A percentile compares a stretch with the other conserved stretches of the same genome.
phyloP scores from a whole-genome alignment of 2,113 vertebrate species.

The Nycticebus coucang region DNA sequence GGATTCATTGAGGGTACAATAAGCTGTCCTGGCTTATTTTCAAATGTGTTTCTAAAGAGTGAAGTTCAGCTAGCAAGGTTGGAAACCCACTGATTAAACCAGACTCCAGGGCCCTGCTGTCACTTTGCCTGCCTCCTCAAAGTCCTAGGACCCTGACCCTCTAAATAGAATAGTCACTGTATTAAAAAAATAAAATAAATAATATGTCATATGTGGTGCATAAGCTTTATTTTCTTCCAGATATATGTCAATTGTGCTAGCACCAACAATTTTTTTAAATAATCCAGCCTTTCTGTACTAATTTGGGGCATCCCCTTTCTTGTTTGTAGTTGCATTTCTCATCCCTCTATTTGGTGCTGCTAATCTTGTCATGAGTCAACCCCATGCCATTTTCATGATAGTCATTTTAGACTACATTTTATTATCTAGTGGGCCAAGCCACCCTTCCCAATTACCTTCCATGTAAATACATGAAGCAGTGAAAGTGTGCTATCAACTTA shows the following conservation, averaged over 20 bases:
- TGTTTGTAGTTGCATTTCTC: neutral
- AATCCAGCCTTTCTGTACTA: neutral
- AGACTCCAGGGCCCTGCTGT: no score
- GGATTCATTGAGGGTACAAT: no score
- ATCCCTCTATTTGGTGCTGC: neutral
- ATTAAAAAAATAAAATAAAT: neutral
- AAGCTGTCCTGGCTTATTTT: neutral
- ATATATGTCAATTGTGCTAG: neutral
- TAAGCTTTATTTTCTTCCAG: neutral
- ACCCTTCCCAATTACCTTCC: rapidly evolving
- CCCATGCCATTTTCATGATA: rapidly evolving
- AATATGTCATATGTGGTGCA: no score
- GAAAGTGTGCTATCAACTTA: rapidly evolving
- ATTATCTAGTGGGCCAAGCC: neutral
- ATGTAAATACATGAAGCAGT: rapidly evolving
- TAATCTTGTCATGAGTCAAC: neutral
- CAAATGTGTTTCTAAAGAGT: neutral
- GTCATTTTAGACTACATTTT: neutral
- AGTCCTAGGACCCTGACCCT: neutral
- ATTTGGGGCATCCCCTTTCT: neutral
- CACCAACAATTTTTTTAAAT: neutral
- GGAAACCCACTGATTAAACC: neutral
- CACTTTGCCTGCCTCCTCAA: neutral
- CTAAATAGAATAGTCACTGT: neutral
- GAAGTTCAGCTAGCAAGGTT: neutral